Percentiles rank a stretch among this genome's conserved stretches.
Conservation (phyloP, 2,888 invertebrate genomes). For the Oegoconia quadripuncta region DNA sequence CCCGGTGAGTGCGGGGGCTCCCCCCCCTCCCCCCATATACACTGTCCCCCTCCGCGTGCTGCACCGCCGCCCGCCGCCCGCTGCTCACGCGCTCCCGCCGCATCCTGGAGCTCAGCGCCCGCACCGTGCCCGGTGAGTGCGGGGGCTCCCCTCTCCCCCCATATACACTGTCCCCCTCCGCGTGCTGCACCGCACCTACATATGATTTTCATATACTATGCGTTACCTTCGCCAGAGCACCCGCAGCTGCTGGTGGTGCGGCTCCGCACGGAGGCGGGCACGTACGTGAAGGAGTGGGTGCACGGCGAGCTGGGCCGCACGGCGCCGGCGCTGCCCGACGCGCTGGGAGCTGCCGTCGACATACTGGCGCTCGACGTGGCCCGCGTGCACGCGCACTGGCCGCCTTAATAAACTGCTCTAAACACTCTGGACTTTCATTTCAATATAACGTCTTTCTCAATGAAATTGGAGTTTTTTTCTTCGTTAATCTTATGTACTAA, state of each 20-base stretch:
- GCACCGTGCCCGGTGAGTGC: slow-evolving; percentile 65
- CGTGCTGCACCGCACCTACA: slow-evolving; percentile 93
- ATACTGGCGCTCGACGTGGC: slow-evolving; percentile 95
- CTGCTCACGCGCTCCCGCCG: slow-evolving; percentile 83
- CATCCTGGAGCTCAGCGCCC: slow-evolving; percentile 80
- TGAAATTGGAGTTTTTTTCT: too few species aligned
- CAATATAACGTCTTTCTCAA: too few species aligned
- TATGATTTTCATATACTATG: not conserved
- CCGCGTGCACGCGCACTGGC: slow-evolving; percentile 87
- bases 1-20: slow-evolving; percentile 59
- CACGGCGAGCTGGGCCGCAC: slow-evolving; percentile 97
- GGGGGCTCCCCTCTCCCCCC: slow-evolving; percentile 57
- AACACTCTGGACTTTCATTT: too few species aligned
- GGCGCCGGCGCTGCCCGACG: slow-evolving; percentile 84
- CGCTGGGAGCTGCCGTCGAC: slow-evolving; percentile 86
- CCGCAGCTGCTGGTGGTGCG: slow-evolving; percentile 81
- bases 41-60: slow-evolving; percentile 95
- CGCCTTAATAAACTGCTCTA: slow-evolving; percentile 41
- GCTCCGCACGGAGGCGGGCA: slow-evolving; percentile 92
- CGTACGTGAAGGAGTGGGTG: slow-evolving; percentile 98
- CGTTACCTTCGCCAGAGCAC: slow-evolving; percentile 42
- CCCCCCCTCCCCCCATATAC: slow-evolving; percentile 70
- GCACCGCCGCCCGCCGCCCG: slow-evolving; percentile 90
- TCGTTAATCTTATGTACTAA: too few species aligned
- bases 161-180: slow-evolving; percentile 91